Base-by-base conservation (phyloP, 64 coral and sea anemone species). In the Stichodactyla mertensii region DNA sequence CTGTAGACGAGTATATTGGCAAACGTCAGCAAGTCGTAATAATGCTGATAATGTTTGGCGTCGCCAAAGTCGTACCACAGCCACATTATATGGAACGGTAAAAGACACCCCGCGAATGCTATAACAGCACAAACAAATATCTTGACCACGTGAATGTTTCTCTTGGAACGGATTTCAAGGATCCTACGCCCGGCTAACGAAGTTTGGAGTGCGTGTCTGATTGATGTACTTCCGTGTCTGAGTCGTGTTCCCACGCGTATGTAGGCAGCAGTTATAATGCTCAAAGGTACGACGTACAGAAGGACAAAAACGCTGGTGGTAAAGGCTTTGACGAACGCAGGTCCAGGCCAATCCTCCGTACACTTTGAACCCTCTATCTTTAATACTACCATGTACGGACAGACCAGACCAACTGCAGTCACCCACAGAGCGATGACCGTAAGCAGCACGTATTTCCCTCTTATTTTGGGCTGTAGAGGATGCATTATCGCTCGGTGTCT, bases 81-180 rank as follows among this genome's bases (percentile, higher is more conserved):
- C 92, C 92, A 93, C 82, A 89, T 89, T 10, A 89, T 79, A 19
- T 93, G 87, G 19, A 85, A 88, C 18, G 92, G 92, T 78, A 93
- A 52, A 45, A 93, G 58, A 28, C 92, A 93, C 24, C 89, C 28
- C 2, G 87, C 92, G 23, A 93, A 93, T 19, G 84, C 87, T 1
- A 86, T 31, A 45, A 89, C 92, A 36, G 92, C 92, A 71, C 84
- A 57, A 7, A 84, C 84, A 16, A 93, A 93, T 1, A 93, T 71
- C 78, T 93, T 87, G 15, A 93, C 83, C 10, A 93, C 77, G 20
- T 87, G 71, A 14, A 88, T 54, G 12, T 91, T 87, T 77, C 59
- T 51, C 11, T 26, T 22, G 10, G 77, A 27, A 54, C 71, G 89
- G 9, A 55, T 12, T 64, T 77, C 26, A 3, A 55, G 10, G 7